Base-by-base conservation (phyloP, 2,888 invertebrate species). In the Iselma pallidipennis region DNA sequence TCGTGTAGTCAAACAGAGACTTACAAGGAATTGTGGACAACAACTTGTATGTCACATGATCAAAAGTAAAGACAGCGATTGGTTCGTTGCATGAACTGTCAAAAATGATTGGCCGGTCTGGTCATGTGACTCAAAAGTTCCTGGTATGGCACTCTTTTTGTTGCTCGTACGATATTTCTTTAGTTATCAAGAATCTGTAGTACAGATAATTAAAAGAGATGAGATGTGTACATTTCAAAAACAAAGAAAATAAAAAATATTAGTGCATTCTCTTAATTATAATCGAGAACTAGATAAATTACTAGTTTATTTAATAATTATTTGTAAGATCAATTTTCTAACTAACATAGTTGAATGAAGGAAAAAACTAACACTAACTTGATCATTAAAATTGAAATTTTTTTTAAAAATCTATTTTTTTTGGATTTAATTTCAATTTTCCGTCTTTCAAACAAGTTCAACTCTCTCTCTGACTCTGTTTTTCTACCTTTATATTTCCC, bases 231-330 rank as follows among this genome's bases (percentile, higher is more conserved):
- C 7, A 37, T 31, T 31, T 5, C 5, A 14, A 5, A 19, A 4
- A 3, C 10, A 19, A 42, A 19, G 19, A 42, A 9, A 19, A 19
- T 33, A 33, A 33, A 14, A 3, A 19, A 42, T 19, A 42, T 42
- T 16, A 19, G 42, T 42, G 42, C 42, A 42, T 42, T 42, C 42
- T 16, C 42, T 42, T 42, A 42, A 42, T 42, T 42, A 42, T 19
- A 42, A 42, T 42, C 42, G 10, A 42, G 42, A 42, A 42, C 42
- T 42, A 42, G 42, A 42, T 42, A 42, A 42, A 42, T 42, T 42
- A 42, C 42, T 42, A 9, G 42, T 42, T 42, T 19, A 42, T 42
- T 16, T 19, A 19, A 42, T 42, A 42, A 19, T 42, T 42, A 42
- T 42, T 42, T 42, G 19, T 19, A 42, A 10, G 42, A 42, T 42